phyloP scores from a whole-genome alignment of 64 coral and sea anemone genomes.

The Dendronephthya gigantea region DNA sequence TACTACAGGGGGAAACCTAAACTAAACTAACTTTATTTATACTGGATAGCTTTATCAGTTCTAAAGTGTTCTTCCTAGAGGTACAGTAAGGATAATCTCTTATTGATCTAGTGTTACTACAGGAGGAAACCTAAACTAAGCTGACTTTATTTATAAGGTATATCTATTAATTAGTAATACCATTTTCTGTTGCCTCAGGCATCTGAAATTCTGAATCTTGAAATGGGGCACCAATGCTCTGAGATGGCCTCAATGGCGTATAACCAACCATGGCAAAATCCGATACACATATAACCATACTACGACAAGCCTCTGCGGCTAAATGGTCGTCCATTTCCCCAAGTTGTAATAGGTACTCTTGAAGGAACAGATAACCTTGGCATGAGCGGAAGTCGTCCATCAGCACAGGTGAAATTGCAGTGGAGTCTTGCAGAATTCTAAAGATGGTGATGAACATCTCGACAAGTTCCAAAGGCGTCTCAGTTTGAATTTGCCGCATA shows the following conservation, averaged over 20 bases:
- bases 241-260: constrained; percentile 57
- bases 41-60: background rate
- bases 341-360: constrained; percentile 68
- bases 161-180: constrained; percentile 25
- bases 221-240: constrained; percentile 84
- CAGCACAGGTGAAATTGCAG: constrained; percentile 55
- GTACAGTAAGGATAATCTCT: too few species aligned
- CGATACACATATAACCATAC: constrained; percentile 60
- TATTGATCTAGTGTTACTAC: too few species aligned
- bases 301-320: constrained; percentile 70
- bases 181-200: constrained; percentile 68
- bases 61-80: background rate
- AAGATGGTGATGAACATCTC: constrained; percentile 89
- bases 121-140: too few species aligned
- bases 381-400: constrained; percentile 79
- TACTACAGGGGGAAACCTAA: background rate
- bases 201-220: constrained; percentile 82
- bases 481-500: constrained; percentile 62
- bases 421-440: constrained; percentile 77
- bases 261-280: constrained; percentile 80
- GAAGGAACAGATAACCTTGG: constrained; percentile 75
- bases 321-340: constrained; percentile 52
- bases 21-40: too few species aligned
- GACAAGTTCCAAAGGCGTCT: constrained; percentile 70
- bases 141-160: background rate